Base-by-base conservation (phyloP, 2,113 vertebrate species). In the Orthonyx spaldingii region DNA sequence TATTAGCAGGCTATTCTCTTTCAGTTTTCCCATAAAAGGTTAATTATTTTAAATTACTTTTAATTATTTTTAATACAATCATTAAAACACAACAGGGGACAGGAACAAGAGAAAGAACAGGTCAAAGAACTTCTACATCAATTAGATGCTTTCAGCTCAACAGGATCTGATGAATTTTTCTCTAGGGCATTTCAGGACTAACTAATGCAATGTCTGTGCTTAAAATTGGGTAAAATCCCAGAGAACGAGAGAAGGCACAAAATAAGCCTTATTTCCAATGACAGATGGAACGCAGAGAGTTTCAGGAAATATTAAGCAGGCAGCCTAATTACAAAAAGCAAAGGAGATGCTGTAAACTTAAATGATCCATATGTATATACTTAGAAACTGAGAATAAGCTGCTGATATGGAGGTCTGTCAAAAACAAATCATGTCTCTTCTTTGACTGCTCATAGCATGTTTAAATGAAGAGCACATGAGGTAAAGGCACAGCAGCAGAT, bases 291-390 rank as follows among this genome's bases (percentile, higher is more conserved):
- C 55, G 64, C 57, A 79, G 52, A 69, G 56, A 27, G 46, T 72
- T 88, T 90, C 82, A 87, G 87, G 66, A 97, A 94, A 68, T 85
- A 90, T 68, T 92, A 94, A 93, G 70, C 47, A 91, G 70, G 33
- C 76, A 66, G 55, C 14, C 71, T 86, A 77, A 93, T 84, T 92
- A 61, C 37, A 63, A 88, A 83, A 83, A 41, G 63, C 42, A 59
- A 57, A 39, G 63, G 44, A 37, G 55, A 61, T 49, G 39, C 59
- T 77, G 46, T 23, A 77, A 84, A 88, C 88, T 88, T 63, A 71
- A 87, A 71, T 30, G 24, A 60, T 90, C 41, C 16, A 7, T 76
- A 61, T 85, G 26, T n/a, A 35, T 42, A 10, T 33, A n/a, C 42
- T 30, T 28, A 61, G 84, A 84, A 91, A 65, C 37, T 22, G 30